These are phyloP conservation scores for Planiliza haematocheilus DNA, from an alignment of 2,113 vertebrate species.

Conservation along the genomic window DNA sequence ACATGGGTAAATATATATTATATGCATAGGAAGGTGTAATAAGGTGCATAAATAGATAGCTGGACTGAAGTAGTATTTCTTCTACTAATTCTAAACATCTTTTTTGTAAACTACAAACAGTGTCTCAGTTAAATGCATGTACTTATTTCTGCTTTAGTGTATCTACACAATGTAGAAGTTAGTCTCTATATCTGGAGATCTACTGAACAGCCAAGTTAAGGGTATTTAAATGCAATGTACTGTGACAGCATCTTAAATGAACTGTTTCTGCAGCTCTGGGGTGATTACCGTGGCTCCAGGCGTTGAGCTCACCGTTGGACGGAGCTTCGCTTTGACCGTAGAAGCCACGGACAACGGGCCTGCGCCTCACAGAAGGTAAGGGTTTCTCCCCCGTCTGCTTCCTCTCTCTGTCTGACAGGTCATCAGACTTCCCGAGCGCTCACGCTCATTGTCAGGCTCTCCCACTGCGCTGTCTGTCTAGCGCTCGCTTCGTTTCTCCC, in stretches of 20 bases:
- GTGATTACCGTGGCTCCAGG: constrained; percentile 87
- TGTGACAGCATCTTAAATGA: neutral
- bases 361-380: constrained; percentile 88
- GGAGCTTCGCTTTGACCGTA: constrained; percentile 90
- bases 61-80: too few species aligned
- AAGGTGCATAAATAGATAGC: too few species aligned
- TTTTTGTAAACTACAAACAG: neutral
- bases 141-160: neutral
- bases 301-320: constrained; percentile 84
- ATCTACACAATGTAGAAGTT: too few species aligned
- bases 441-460: neutral
- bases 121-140: neutral
- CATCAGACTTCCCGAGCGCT: constrained; percentile 18
- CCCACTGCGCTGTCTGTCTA: neutral
- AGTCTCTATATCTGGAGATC: neutral
- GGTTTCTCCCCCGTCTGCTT: constrained; percentile 3
- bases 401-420: constrained; percentile 30
- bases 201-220: neutral
- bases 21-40: too few species aligned
- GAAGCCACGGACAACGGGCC: constrained; percentile 90
- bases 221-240: neutral
- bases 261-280: constrained; percentile 78
- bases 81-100: neutral
- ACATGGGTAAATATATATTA: too few species aligned
- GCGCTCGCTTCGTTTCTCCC: neutral